Percentiles rank a stretch among this genome's conserved stretches.
phyloP scores from a whole-genome alignment of 2,888 invertebrate genomes.

The Diadegma fenestrale region DNA sequence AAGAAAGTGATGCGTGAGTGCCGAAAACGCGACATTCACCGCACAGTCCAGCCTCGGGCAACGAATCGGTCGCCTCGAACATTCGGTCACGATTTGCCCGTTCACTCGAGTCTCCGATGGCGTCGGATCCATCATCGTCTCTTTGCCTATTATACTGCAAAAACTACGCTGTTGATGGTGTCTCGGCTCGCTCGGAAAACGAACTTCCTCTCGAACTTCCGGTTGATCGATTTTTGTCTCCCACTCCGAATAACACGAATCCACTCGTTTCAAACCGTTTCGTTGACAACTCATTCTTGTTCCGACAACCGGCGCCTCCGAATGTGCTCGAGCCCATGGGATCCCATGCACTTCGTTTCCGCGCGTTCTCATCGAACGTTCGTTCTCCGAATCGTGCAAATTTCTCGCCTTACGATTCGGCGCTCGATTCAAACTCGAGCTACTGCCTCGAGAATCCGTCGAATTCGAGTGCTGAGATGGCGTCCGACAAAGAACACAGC shows the following conservation, averaged over 20 bases:
- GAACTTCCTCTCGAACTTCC: conserved; percentile 51
- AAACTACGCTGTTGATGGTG: conserved; percentile 72
- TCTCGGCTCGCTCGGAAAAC: conserved; percentile 49
- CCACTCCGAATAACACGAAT: conserved; percentile 61
- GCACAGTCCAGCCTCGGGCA: conserved; percentile 86
- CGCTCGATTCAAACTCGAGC: conserved; percentile 56
- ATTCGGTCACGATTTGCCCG: conserved; percentile 76
- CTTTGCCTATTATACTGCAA: conserved; percentile 71
- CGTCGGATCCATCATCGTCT: conserved; percentile 61
- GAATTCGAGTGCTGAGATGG: conserved; percentile 73
- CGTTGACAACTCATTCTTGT: conserved; percentile 52
- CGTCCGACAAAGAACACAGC: conserved; percentile 73
- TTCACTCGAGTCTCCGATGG: conserved; percentile 74
- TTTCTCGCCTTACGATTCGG: conserved; percentile 55
- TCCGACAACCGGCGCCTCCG: conserved; percentile 42
- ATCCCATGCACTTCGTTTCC: conserved; percentile 58
- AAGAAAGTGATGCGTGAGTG: conserved; percentile 86
- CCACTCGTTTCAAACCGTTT: conserved; percentile 49
- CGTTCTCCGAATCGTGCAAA: conserved; percentile 58
- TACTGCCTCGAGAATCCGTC: conserved; percentile 72
- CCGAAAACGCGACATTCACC: conserved; percentile 86
- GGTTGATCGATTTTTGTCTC: conserved; percentile 39
- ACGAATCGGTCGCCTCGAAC: conserved; percentile 83
- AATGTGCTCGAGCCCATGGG: conserved; percentile 67
- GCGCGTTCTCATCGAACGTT: conserved; percentile 39